Base-by-base conservation (phyloP, 2,113 vertebrate species). In the Hippocampus zosterae region DNA sequence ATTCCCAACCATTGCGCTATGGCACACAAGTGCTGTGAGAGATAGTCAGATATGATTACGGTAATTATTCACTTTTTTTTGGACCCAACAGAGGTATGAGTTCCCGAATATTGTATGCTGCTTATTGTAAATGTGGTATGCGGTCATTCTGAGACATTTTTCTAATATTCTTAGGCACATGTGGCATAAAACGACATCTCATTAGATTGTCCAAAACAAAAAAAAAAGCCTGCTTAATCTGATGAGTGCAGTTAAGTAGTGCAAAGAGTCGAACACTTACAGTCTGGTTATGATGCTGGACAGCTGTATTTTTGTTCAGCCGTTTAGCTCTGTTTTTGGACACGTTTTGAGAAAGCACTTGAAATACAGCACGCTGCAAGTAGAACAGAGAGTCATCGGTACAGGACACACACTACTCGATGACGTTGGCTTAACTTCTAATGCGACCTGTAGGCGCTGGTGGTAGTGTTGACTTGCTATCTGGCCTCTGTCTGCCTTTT, bases 371-470 rank as follows among this genome's bases (percentile, higher is more conserved):
- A n/a, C 3, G 60, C 96, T 98, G 87, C 62, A 77, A 76, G 46
- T 0, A 76, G 5, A 81, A 78, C 5, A 69, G 8, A 67, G 33
- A 18, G 9, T 23, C 13, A 74, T 71, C 1, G 8, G n/a, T 50
- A 50, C 1, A 67, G 53, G 3, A 66, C 29, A 33, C 21, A 11
- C 42, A 41, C 33, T 11, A 12, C 75, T 61, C 4, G 0, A 13
- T 10, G n/a, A 19, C 13, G 40, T 1, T 15, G 41, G 11, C 10
- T 75, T 41, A 3, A 33, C 62, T 53, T 55, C 12, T 6, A 12
- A 74, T 90, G 92, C 92, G 87, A 98, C 97, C 94, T 96, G 70
- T 25, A 96, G 83, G 42, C 66, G 75, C 56, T 5, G 73, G 8
- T 57, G 72, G 66, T 80, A 74, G 77, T 94, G 90, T 0, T 88